Conservation (phyloP, 2,113 vertebrate genomes). For the Cryptomyrus ogoouensis region DNA sequence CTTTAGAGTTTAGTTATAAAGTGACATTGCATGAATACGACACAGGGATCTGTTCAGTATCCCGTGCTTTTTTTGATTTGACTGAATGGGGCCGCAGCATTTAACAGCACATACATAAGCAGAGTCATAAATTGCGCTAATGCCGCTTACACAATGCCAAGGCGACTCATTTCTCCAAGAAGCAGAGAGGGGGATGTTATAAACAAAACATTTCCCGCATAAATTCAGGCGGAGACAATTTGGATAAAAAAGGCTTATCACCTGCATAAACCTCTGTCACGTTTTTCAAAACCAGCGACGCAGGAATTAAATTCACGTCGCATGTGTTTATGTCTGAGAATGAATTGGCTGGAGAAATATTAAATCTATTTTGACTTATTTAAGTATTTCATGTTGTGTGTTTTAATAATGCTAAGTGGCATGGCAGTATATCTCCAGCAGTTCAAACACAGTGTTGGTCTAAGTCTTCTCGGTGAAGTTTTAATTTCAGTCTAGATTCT, state of each 20-base stretch:
- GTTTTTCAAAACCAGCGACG: background rate
- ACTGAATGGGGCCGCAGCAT: background rate
- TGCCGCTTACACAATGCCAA: background rate
- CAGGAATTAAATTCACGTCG: background rate
- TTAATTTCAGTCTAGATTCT: background rate
- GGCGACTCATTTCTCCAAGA: background rate
- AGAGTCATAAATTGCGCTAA: slow-evolving; percentile 4
- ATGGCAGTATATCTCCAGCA: background rate
- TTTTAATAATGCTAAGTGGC: background rate
- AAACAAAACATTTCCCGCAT: slow-evolving; percentile 13
- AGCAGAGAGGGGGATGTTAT: background rate
- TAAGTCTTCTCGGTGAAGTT: background rate
- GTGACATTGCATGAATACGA: background rate
- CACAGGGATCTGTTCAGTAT: background rate
- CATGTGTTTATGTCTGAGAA: background rate
- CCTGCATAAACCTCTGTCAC: background rate
- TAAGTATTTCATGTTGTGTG: background rate
- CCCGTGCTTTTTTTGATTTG: background rate
- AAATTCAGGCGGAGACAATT: slow-evolving; percentile 1
- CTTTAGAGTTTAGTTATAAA: background rate
- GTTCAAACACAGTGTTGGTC: background rate
- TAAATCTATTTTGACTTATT: background rate
- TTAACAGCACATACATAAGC: slow-evolving; percentile 2
- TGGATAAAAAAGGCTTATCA: background rate
- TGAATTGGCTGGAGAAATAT: background rate